Percentiles rank a stretch among this genome's conserved stretches.
Conservation (phyloP, 35 echinoderm and acorn worm genomes). For the Heliocidaris erythrogramma region DNA sequence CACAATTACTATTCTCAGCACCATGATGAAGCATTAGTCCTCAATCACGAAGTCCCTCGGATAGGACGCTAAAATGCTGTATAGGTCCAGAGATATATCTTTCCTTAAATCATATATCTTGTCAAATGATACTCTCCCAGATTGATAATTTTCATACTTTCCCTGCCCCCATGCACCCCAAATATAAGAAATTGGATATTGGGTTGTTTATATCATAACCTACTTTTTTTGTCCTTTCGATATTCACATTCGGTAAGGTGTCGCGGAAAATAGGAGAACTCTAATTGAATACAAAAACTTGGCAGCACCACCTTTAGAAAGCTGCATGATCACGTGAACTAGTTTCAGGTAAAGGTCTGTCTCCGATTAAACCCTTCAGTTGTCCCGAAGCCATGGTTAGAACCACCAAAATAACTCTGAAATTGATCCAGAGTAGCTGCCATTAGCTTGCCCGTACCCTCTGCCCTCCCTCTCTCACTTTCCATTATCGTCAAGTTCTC, state of each 20-base stretch:
- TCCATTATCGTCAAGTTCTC: background rate
- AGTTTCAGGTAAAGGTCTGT: background rate
- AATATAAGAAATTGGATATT: background rate
- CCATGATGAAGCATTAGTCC: background rate
- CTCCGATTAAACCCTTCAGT: background rate
- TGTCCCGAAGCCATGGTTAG: background rate
- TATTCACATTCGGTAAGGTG: background rate
- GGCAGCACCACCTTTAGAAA: background rate
- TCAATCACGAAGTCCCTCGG: background rate
- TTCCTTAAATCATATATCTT: background rate
- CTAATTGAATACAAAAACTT: constrained; percentile 4
- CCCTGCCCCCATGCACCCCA: background rate
- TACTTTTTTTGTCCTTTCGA: background rate
- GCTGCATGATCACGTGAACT: background rate
- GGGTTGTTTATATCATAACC: constrained; percentile 1
- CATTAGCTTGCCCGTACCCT: background rate
- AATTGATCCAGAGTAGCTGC: background rate
- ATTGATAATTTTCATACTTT: background rate
- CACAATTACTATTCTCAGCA: too few species aligned
- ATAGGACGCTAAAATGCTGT: background rate
- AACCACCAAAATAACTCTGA: background rate
- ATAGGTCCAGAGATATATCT: background rate
- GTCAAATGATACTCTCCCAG: background rate
- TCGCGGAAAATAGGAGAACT: background rate
- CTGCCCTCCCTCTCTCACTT: background rate